These are phyloP conservation scores for Macroglossus sobrinus DNA, from an alignment of 2,113 vertebrate species.

Conservation along the genomic window DNA sequence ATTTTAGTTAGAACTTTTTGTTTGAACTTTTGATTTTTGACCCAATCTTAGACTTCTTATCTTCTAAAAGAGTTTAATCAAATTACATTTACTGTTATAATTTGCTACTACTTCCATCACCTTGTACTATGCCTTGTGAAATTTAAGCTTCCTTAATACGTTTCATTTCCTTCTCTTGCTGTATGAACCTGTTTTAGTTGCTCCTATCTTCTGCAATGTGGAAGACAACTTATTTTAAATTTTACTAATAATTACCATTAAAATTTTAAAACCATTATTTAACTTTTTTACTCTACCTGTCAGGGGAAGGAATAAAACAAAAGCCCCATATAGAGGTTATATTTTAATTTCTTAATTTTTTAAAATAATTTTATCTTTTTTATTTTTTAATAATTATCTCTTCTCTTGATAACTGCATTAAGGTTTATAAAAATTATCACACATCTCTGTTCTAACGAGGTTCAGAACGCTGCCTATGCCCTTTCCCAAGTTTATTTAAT, in stretches of 20 bases:
- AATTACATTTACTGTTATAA: not conserved
- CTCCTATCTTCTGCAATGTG: not conserved
- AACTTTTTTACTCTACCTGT: not conserved
- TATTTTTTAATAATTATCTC: not conserved
- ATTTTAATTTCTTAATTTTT: not conserved
- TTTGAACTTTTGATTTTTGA: not conserved
- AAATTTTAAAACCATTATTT: not conserved
- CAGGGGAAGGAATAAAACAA: not conserved
- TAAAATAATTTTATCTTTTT: not conserved
- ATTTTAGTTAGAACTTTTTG: not conserved
- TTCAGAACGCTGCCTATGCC: not conserved
- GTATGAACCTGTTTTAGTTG: not conserved
- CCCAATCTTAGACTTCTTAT: not conserved
- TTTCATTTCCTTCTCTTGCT: not conserved
- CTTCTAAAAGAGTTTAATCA: not conserved
- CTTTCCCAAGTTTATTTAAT: slow-evolving; percentile 4
- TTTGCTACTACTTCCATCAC: not conserved
- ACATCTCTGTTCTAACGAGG: not conserved
- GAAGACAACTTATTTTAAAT: not conserved
- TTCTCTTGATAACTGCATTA: not conserved
- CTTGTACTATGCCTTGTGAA: not conserved
- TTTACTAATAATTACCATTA: not conserved
- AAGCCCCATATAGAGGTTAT: not conserved
- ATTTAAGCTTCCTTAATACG: not conserved
- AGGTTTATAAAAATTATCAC: not conserved